Base-by-base conservation (phyloP, 2,113 vertebrate species). In the Romanogobio albipinnatus region DNA sequence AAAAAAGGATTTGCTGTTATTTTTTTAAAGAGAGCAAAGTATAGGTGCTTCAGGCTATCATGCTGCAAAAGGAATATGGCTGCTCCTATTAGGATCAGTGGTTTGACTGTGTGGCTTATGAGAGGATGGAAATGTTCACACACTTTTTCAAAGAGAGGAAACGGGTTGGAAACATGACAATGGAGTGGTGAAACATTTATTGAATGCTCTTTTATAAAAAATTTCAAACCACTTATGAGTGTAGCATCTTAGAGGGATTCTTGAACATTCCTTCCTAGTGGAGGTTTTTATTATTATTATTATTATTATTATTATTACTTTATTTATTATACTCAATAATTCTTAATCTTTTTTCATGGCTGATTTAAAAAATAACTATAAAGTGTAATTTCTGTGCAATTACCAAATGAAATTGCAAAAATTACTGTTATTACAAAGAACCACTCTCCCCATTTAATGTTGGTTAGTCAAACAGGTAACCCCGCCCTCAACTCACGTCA, bases 1-100 rank as follows among this genome's bases (percentile, higher is more conserved):
- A 87, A 74, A 74, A 86, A 88, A 83, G 83, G 88, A 89, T 92
- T 92, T 91, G 82, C 81, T 81, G 85, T 51, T 76, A 66, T 88
- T 83, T 87, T 87, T 83, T 82, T 64, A 47, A 85, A 76, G 83
- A 87, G 83, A 83, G 81, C 59, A 66, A 43, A 73, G 58, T 88
- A 91, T 88, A 85, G 62, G 68, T 39, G 85, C 87, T 88, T 83
- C 84, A 86, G 86, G 88, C 82, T 45, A 84, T 84, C 58, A 73
- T 77, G 79, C 77, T 89, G 85, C 66, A 83, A 84, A 84, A 9
- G 75, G 76, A 84, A 49, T 64, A 66, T 71, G 49, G 71, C 78
- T 80, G 81, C 62, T 14, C 56, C 56, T 61, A 36, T 79, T 85
- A 66, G 81, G 58, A 75, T 29, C 49, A 82, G 70, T 81, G 49